Percentiles rank a stretch among this genome's conserved stretches.
Evolutionary conservation across 2,888 invertebrate genomes (phyloP).

Genomic region (Xanthia togata): DNA sequence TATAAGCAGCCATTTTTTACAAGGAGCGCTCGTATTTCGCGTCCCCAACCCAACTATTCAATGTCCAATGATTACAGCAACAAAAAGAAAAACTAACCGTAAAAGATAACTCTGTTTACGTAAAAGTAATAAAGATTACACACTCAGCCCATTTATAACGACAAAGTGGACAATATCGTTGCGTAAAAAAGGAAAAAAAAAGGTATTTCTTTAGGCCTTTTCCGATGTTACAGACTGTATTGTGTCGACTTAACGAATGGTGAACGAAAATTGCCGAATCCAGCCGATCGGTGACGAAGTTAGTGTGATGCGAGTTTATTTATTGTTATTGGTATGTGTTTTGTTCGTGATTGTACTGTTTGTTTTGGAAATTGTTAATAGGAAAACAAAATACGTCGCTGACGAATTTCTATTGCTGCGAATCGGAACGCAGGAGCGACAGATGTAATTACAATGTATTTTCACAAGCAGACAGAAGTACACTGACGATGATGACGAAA

Average conservation of each 20-base stretch:
- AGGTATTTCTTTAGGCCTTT: constrained; percentile 66
- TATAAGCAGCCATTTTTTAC: constrained; percentile 61
- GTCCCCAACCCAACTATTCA: constrained; percentile 63
- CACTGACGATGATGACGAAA: too few relatives aligned
- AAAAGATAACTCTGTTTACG: constrained; percentile 71
- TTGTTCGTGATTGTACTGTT: constrained; percentile 64
- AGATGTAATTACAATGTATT: too few relatives aligned
- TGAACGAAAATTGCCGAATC: constrained; percentile 65
- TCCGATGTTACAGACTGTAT: constrained; percentile 60
- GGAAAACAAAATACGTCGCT: constrained; percentile 7
- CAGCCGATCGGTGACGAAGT: constrained; percentile 63
- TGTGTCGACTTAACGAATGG: constrained; percentile 68
- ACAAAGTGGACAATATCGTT: constrained; percentile 70
- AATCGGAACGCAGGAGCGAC: too few relatives aligned
- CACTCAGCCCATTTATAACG: constrained; percentile 68
- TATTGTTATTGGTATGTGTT: constrained; percentile 62
- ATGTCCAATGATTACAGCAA: constrained; percentile 66
- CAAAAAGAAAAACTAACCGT: constrained; percentile 67
- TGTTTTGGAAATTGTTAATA: constrained; percentile 28
- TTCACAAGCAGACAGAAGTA: too few relatives aligned
- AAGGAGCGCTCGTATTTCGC: constrained; percentile 55
- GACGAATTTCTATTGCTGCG: too few relatives aligned
- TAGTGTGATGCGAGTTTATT: constrained; percentile 62
- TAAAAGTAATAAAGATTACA: constrained; percentile 70
- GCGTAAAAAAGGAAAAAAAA: constrained; percentile 65